A percentile compares a stretch with the other conserved stretches of the same genome.
Evolutionary conservation across 2,797 vertebrate species (phyloP).

Genomic region (Pseudopleuronectes americanus): DNA sequence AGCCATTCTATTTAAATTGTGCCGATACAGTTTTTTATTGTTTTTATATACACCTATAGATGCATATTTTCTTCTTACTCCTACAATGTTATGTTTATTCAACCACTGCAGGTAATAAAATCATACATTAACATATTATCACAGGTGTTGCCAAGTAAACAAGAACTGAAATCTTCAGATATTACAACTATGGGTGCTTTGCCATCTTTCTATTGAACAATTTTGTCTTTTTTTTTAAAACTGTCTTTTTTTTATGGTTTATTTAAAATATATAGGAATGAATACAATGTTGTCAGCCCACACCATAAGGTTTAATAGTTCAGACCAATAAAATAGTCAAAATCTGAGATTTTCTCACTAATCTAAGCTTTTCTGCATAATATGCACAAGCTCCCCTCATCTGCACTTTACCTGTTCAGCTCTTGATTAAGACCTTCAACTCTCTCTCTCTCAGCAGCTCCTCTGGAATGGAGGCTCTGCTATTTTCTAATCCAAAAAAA

Average conservation of each 20-base stretch:
- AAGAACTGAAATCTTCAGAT: neutral
- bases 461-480: constrained; percentile 56
- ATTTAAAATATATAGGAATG: too few relatives aligned
- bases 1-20: neutral
- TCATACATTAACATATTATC: neutral
- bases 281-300: too few relatives aligned
- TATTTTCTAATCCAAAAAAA: constrained; percentile 59
- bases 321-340: too few relatives aligned
- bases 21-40: too few relatives aligned
- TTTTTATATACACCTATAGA: too few relatives aligned
- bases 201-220: too few relatives aligned
- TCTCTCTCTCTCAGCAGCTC: constrained; percentile 30
- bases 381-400: constrained; percentile 1
- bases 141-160: neutral
- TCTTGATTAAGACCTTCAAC: constrained; percentile 57
- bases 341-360: neutral
- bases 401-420: constrained; percentile 32
- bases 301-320: neutral
- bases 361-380: neutral
- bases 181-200: neutral
- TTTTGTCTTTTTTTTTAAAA: too few relatives aligned
- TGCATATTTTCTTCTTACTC: neutral
- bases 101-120: neutral
- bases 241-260: too few relatives aligned
- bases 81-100: neutral